Conservation (phyloP, 2,113 vertebrate species). For the Athene cunicularia region DNA sequence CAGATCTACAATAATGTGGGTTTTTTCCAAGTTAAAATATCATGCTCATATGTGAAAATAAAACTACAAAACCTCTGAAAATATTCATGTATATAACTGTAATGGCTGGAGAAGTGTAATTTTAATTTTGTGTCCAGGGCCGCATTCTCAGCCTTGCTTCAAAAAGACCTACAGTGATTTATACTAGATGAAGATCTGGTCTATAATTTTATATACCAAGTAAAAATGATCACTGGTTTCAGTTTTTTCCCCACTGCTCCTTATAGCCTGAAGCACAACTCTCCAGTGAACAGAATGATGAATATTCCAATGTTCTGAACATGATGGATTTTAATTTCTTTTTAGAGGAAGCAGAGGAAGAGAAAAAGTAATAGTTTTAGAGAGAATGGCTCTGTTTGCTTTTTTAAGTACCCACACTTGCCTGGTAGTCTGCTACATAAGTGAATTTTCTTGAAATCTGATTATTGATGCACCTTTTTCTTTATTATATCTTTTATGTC, state of each 20-base stretch:
- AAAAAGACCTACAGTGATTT: background rate
- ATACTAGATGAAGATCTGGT: background rate
- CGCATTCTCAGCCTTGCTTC: background rate
- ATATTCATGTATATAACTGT: background rate
- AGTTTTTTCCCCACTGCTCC: background rate
- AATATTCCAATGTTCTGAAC: constrained; percentile 31
- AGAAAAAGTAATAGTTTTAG: constrained; percentile 18
- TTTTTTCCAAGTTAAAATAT: background rate
- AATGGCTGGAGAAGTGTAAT: background rate
- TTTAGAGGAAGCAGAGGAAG: constrained; percentile 42
- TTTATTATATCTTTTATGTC: background rate
- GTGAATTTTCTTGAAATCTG: constrained; percentile 46
- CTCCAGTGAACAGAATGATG: constrained; percentile 26
- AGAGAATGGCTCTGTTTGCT: constrained; percentile 30
- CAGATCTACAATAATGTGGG: background rate
- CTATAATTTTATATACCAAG: background rate
- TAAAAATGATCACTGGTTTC: background rate
- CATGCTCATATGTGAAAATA: background rate
- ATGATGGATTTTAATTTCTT: constrained; percentile 61
- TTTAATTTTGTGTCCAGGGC: background rate
- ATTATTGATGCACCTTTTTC: constrained; percentile 4
- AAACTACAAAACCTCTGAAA: background rate
- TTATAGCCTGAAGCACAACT: background rate
- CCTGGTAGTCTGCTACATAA: constrained; percentile 22
- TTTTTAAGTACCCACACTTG: constrained; percentile 16